These are phyloP conservation scores for Tympanoctomys barrerae DNA, from an alignment of 2,797 vertebrate genomes.

Conservation along the genomic window DNA sequence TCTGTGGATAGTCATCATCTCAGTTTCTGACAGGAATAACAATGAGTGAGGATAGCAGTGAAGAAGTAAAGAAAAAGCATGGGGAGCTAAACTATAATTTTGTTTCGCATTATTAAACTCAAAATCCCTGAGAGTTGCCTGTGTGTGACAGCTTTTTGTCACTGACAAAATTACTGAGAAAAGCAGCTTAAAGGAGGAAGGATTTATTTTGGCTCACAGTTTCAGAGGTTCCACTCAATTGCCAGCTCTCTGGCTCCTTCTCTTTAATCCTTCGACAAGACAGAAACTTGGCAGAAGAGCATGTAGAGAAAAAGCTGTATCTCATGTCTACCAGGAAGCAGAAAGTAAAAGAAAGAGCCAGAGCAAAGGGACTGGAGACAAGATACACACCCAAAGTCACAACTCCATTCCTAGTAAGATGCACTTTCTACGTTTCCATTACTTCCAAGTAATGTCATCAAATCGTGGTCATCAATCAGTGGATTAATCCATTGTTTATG, in stretches of 20 bases:
- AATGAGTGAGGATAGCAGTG: not conserved
- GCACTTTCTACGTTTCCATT: not conserved
- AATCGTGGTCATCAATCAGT: not conserved
- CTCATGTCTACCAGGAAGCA: not conserved
- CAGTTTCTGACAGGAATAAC: not conserved
- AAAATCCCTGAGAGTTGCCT: not conserved
- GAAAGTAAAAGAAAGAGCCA: not conserved
- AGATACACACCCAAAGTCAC: not conserved
- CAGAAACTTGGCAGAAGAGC: not conserved
- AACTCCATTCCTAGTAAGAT: not conserved
- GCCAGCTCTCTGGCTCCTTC: not conserved
- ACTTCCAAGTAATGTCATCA: not conserved
- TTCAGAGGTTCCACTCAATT: not conserved
- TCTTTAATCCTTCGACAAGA: not conserved
- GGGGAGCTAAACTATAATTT: not conserved
- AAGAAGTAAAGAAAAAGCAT: not conserved
- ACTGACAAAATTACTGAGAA: not conserved
- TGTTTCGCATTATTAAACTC: not conserved
- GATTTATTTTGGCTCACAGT: not conserved
- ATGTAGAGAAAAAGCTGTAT: not conserved
- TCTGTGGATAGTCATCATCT: not conserved
- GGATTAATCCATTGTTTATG: not conserved
- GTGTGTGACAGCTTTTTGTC: not conserved
- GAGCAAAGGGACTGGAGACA: not conserved
- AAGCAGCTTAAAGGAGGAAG: not conserved